Base-by-base conservation (phyloP, 2,888 invertebrate genomes). In the Callimorpha dominula region DNA sequence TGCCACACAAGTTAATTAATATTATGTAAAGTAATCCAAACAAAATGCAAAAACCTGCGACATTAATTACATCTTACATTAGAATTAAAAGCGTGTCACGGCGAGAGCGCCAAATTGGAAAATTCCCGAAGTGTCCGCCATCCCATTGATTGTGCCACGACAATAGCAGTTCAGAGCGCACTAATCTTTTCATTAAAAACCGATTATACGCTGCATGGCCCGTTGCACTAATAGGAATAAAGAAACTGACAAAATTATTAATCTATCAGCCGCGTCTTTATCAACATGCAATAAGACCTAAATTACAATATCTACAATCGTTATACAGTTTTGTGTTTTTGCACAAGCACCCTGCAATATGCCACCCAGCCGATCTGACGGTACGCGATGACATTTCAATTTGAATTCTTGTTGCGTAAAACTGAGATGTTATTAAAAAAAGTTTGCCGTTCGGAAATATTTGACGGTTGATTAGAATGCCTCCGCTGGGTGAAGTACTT, bases 101-200 rank as follows among this genome's bases (percentile, higher is more conserved):
- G 87, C 72, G 81, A 86, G 84, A 78, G 87, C 85, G 86, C 88
- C 86, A 92, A 94, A 95, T 94, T 93, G 93, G 91, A 92, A 94
- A 94, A 94, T 94, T 93, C 92, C 89, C 89, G 85, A 91, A 94
- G 91, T 93, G 92, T 90, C 92, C 90, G 86, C 87, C 85, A 81
- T 85, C 88, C 88, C 90, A 92, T 94, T 91, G 94, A 93, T 94
- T 91, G 87, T 80, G 73, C 79, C 81, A 84, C 89, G 89, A 92
- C 92, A 90, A 91, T 90, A 84, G 89, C 85, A 87, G 85, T 87
- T 85, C 81, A 84, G 88, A 88, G 91, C 89, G 93, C 91, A 91
- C 93, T 95, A 95, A 95, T 95, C 95, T 95, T 95, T 95, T 95
- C 95, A 95, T 95, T 95, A 95, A 95, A 95, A 94, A 94, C 92